Evolutionary conservation across 2,113 vertebrate genomes (phyloP), one percentile per base, ranked within the genome.

Genomic region (Dipodomys merriami): DNA sequence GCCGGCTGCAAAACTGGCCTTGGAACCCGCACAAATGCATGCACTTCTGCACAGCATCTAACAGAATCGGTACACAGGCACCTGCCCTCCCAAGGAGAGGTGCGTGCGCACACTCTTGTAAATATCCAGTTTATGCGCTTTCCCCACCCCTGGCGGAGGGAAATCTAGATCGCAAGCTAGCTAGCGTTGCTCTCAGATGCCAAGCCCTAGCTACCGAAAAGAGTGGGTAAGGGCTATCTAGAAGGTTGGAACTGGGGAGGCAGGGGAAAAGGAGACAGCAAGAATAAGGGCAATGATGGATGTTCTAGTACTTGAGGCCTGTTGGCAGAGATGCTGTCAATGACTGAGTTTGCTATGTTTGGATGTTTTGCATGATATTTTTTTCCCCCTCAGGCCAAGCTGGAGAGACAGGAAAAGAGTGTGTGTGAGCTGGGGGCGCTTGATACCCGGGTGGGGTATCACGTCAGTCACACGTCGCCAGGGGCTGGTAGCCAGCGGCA

Each of bases 401-500:
- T 68, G 88, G 79, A 84, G 49, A 89, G 82, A 49, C 65, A 64
- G 74, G 67, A 86, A 94, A 83, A 62, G 46, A 25, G 53, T 76
- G 84, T 30, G 57, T 57, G 82, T 22, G 68, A 33, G 22, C 46
- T 76, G 68, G 11, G 62, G 68, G 83, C 64, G 49, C 72, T 13
- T 64, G 4, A 30, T n/a, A 93, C 90, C 97, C 90, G 81, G 76
- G 91, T 71, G 93, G 96, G 96, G 96, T 96, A 77, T 82, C 20
- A 77, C 94, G 93, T 96, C 76, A 97, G 94, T 86, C 87, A 88
- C 71, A 74, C 73, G 23, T 96, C 93, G 95, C 94, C 94, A 96
- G 96, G 95, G 95, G 93, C 97, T 96, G 93, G 90, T 95, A 91
- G 95, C 93, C 96, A 96, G 94, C 96, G 72, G 96, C 96, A 97